These are phyloP conservation scores for Umimayanthus chanpuru DNA, from an alignment of 92 coral and sea anemone genomes.

Conservation along the genomic window DNA sequence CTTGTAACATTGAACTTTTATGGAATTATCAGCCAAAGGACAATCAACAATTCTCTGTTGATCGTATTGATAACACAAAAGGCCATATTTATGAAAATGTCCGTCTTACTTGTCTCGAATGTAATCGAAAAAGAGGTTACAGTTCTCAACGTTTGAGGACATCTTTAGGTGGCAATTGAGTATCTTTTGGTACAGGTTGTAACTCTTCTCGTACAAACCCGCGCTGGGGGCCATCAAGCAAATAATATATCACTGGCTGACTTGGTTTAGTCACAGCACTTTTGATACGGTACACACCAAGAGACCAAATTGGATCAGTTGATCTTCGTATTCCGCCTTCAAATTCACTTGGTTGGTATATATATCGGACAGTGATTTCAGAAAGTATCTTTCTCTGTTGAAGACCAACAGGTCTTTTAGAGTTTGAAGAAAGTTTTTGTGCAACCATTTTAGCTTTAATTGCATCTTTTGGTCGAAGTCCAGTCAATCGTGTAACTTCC, in stretches of 20 bases:
- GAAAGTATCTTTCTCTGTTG: no score
- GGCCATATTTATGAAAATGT: not conserved
- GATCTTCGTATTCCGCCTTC: slow-evolving; percentile 1
- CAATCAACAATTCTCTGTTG: no score
- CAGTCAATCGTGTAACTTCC: no score
- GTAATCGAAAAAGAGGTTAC: not conserved
- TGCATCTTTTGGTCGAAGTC: no score
- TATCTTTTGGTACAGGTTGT: not conserved
- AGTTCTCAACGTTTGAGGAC: not conserved
- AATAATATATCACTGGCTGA: not conserved
- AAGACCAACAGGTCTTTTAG: no score
- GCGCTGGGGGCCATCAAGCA: not conserved
- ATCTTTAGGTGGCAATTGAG: not conserved
- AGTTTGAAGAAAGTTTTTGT: no score
- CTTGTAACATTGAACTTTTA: not conserved
- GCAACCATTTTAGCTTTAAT: no score
- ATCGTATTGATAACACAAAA: not conserved
- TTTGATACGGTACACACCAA: not conserved
- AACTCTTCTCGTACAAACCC: no score
- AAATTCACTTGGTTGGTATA: not conserved
- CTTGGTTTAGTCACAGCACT: not conserved
- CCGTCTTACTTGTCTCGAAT: not conserved
- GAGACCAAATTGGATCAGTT: slow-evolving; percentile 20
- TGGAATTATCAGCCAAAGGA: not conserved
- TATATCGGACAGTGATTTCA: slow-evolving; percentile 3